These are phyloP conservation scores for Machaerirhynchus nigripectus DNA, from an alignment of 2,113 vertebrate genomes.

Conservation along the genomic window DNA sequence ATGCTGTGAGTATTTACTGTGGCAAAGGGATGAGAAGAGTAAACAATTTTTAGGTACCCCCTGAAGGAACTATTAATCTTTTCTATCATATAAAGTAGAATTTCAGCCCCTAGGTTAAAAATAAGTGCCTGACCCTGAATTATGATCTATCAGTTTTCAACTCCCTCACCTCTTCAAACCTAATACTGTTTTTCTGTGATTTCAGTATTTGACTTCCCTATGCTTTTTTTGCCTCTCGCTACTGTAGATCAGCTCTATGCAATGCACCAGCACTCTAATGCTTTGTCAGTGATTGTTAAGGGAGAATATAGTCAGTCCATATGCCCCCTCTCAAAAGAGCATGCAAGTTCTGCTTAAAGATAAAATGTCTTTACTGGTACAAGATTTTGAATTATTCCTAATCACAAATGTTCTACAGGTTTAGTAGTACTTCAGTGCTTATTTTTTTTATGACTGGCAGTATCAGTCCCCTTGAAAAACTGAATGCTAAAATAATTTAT, in stretches of 20 bases:
- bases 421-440: background rate
- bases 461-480: background rate
- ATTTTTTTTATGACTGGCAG: background rate
- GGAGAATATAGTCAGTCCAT: background rate
- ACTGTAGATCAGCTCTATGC: background rate
- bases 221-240: background rate
- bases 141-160: conserved; percentile 31
- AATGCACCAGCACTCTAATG: background rate
- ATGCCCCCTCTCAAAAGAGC: background rate
- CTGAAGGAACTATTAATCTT: conserved; percentile 50
- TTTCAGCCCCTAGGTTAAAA: conserved; percentile 31
- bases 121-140: conserved; percentile 34
- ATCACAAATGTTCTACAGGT: background rate
- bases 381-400: background rate
- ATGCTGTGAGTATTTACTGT: conserved; percentile 40
- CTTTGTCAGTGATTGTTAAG: conserved; percentile 18
- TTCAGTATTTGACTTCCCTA: conserved; percentile 25
- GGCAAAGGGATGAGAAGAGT: conserved; percentile 58
- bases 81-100: conserved; percentile 28
- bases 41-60: conserved; percentile 57
- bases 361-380: background rate
- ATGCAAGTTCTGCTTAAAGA: background rate
- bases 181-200: background rate
- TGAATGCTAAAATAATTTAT: background rate
- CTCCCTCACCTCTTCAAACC: background rate